These are phyloP conservation scores for Scyliorhinus canicula DNA, from an alignment of 2,797 vertebrate species.

Conservation along the genomic window DNA sequence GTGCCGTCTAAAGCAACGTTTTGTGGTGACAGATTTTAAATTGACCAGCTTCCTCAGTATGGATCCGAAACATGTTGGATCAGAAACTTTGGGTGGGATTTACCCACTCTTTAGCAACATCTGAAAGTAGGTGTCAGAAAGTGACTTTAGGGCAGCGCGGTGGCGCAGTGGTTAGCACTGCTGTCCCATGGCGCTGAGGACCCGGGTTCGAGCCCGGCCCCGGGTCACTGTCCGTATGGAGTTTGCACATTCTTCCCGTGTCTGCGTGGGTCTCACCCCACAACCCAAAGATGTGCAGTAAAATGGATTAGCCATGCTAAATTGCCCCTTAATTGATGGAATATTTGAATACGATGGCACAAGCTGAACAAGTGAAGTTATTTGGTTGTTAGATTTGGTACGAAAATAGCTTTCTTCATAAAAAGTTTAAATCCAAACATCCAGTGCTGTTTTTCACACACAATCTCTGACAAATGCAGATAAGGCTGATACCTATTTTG, in stretches of 20 bases:
- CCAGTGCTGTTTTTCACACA: background rate
- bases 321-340: too few species aligned
- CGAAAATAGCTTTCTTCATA: background rate
- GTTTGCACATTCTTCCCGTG: too few species aligned
- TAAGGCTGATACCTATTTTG: background rate
- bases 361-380: background rate
- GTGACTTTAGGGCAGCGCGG: too few species aligned
- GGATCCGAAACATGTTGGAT: slow-evolving; percentile 49
- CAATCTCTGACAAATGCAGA: background rate
- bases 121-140: background rate
- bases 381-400: background rate
- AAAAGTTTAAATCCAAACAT: background rate
- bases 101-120: background rate
- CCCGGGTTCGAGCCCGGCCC: too few species aligned
- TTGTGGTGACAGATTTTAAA: slow-evolving; percentile 42
- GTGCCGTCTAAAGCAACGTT: background rate
- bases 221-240: too few species aligned
- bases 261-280: too few species aligned
- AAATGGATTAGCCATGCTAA: too few species aligned
- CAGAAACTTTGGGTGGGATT: slow-evolving; percentile 39
- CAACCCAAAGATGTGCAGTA: too few species aligned
- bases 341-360: background rate
- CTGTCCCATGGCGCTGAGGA: too few species aligned
- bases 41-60: slow-evolving; percentile 45
- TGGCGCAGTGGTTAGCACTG: too few species aligned